A percentile compares a stretch with the other conserved stretches of the same genome.
Evolutionary conservation across 1,140 invertebrate species (phyloP).

Genomic region (Drosophila pectinifera): DNA sequence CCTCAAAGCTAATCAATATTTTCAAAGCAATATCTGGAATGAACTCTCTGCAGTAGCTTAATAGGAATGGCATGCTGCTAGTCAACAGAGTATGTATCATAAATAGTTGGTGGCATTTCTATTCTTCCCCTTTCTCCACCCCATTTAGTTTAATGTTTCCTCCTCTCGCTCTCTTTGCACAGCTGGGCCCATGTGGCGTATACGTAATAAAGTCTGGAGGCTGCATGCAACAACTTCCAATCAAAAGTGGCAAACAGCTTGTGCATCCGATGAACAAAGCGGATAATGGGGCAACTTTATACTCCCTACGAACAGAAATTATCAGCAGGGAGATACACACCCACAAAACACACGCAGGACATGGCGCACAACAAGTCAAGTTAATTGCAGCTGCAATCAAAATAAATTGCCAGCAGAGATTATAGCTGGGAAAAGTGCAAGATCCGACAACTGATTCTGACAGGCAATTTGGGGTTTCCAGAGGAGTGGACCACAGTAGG

Average conservation of each 20-base stretch:
- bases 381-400: slow-evolving; percentile 49
- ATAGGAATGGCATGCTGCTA: slow-evolving; percentile 6
- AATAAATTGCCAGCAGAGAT: slow-evolving; percentile 23
- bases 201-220: slow-evolving; percentile 36
- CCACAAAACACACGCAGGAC: slow-evolving; percentile 18
- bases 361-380: slow-evolving; percentile 22
- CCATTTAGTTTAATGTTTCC: slow-evolving; percentile 11
- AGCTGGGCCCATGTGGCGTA: slow-evolving; percentile 35
- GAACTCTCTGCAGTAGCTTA: background rate
- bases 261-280: slow-evolving; percentile 20
- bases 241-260: slow-evolving; percentile 39
- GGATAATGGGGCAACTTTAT: slow-evolving; percentile 25
- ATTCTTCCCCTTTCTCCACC: no score
- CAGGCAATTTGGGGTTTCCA: slow-evolving; percentile 17
- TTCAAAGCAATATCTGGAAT: background rate
- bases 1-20: slow-evolving; percentile 47
- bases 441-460: slow-evolving; percentile 8
- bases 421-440: background rate
- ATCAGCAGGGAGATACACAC: slow-evolving; percentile 9
- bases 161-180: slow-evolving; percentile 4
- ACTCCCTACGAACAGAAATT: slow-evolving; percentile 10
- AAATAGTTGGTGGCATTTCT: slow-evolving; percentile 31
- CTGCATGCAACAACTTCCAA: slow-evolving; percentile 33
- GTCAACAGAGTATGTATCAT: slow-evolving; percentile 5
- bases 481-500: background rate